Percentiles rank a stretch among this genome's conserved stretches.
Evolutionary conservation across 1,140 invertebrate species (phyloP).

Genomic region (Tigriopus japonicus): DNA sequence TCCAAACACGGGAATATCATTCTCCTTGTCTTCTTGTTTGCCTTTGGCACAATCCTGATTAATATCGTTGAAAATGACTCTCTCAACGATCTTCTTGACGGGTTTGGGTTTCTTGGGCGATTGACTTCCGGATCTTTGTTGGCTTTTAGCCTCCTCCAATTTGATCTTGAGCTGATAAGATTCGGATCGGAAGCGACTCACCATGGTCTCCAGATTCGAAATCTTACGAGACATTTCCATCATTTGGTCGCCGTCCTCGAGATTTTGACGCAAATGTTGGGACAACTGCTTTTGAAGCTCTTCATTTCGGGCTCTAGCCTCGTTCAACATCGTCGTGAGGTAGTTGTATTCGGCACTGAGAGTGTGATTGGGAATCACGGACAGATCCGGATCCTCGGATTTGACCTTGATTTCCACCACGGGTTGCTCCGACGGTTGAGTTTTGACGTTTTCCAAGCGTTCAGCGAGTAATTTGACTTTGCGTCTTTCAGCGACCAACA

Average conservation of each 20-base stretch:
- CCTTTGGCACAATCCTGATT: background rate
- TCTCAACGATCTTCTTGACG: background rate
- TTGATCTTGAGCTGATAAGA: slow-evolving; percentile 15
- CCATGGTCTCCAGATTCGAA: slow-evolving; percentile 3
- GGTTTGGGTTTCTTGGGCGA: background rate
- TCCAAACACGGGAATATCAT: background rate
- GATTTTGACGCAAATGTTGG: slow-evolving; percentile 15
- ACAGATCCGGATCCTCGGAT: background rate
- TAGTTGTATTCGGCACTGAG: background rate
- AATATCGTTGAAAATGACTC: background rate
- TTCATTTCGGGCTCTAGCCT: slow-evolving; percentile 3
- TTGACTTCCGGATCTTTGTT: background rate
- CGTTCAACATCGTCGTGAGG: slow-evolving; percentile 6
- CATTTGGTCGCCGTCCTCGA: slow-evolving; percentile 16
- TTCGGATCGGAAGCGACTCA: slow-evolving; percentile 11
- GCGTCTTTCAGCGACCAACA: slow-evolving; percentile 10
- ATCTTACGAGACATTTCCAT: slow-evolving; percentile 17
- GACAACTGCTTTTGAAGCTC: slow-evolving; percentile 13
- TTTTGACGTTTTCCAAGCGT: slow-evolving; percentile 13
- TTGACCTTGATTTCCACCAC: slow-evolving; percentile 3
- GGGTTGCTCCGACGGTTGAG: slow-evolving; percentile 7
- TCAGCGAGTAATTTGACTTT: slow-evolving; percentile 6
- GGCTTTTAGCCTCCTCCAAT: slow-evolving; percentile 14
- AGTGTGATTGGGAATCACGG: background rate
- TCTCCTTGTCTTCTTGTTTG: background rate